A percentile compares a stretch with the other conserved stretches of the same genome.
Evolutionary conservation across 2,888 invertebrate genomes (phyloP).

Genomic region (Synanthedon tipuliformis): DNA sequence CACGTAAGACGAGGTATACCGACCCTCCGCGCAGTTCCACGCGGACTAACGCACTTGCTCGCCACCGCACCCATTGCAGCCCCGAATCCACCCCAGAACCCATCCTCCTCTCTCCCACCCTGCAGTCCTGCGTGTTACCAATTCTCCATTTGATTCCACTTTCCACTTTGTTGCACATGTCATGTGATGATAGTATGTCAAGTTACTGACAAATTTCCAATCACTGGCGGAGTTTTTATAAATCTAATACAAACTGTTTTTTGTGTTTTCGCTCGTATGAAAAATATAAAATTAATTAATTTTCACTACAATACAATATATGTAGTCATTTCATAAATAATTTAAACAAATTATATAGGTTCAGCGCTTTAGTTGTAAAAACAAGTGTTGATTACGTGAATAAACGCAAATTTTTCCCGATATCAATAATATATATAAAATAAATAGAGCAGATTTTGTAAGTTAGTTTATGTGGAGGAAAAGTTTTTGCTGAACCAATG

Average conservation of each 20-base stretch:
- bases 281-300: no score
- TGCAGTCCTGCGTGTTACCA: not conserved
- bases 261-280: no score
- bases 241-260: no score
- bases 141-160: not conserved
- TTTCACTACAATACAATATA: no score
- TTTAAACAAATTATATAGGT: no score
- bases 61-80: slow-evolving; percentile 6
- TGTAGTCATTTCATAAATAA: no score
- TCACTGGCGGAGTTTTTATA: not conserved
- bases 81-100: slow-evolving; percentile 14
- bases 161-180: not conserved
- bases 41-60: slow-evolving; percentile 41
- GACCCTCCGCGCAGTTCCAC: slow-evolving; percentile 52
- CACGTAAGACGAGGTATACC: slow-evolving; percentile 21
- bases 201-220: not conserved
- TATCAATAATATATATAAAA: no score
- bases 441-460: no score
- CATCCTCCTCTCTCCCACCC: slow-evolving; percentile 14
- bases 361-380: no score
- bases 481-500: no score
- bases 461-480: not conserved
- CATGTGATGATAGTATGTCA: not conserved
- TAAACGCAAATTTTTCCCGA: no score
- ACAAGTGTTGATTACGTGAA: no score